Evolutionary conservation across 2,888 invertebrate genomes (phyloP).

Genomic region (Apodemia hepburni): DNA sequence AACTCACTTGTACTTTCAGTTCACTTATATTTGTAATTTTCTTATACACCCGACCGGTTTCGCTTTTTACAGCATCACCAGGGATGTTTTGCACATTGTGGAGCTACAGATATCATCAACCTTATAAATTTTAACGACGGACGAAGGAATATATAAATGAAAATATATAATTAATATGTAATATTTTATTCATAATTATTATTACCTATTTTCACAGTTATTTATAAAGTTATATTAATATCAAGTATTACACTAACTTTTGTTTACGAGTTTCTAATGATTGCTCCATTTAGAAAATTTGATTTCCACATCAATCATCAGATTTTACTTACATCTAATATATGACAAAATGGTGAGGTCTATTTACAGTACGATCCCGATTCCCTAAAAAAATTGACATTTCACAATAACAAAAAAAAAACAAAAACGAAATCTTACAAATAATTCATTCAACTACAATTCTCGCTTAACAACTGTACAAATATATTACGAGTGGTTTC

Average conservation of each 20-base stretch:
- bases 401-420: constrained; percentile 82
- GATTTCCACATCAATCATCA: constrained; percentile 77
- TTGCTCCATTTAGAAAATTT: constrained; percentile 79
- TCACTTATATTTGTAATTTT: too few relatives aligned
- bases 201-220: constrained; percentile 81
- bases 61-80: too few relatives aligned
- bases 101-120: background rate
- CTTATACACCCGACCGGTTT: too few relatives aligned
- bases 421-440: constrained; percentile 71
- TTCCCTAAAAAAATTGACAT: constrained; percentile 86
- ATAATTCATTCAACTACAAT: constrained; percentile 74
- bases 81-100: too few relatives aligned
- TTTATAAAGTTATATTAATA: constrained; percentile 82
- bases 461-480: constrained; percentile 78
- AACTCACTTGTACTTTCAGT: too few relatives aligned
- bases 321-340: constrained; percentile 67
- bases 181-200: constrained; percentile 81
- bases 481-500: constrained; percentile 74
- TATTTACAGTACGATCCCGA: constrained; percentile 84
- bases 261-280: constrained; percentile 77
- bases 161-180: constrained; percentile 74
- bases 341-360: constrained; percentile 75
- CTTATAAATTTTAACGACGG: background rate
- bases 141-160: constrained; percentile 9
- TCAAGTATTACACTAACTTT: constrained; percentile 78